phyloP scores from a whole-genome alignment of 2,888 invertebrate genomes.

The Neria commutata region DNA sequence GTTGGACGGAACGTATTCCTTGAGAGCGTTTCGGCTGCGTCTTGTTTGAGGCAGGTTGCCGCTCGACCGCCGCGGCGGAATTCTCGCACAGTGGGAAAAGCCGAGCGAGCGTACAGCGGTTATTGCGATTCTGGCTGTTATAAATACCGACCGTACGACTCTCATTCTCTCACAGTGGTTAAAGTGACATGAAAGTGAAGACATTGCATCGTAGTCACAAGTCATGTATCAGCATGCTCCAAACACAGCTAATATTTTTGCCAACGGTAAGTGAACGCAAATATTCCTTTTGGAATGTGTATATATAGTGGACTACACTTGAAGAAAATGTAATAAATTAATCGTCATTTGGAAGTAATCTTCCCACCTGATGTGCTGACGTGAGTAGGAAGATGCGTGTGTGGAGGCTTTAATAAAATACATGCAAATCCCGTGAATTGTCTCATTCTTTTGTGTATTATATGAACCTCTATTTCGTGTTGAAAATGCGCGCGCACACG shows the following conservation, averaged over 20 bases:
- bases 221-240: conserved; percentile 64
- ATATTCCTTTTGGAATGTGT: conserved; percentile 13
- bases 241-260: conserved; percentile 61
- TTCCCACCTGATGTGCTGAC: too few species aligned
- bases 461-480: too few species aligned
- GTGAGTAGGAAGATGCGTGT: too few species aligned
- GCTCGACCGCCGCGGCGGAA: too few species aligned
- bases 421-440: too few species aligned
- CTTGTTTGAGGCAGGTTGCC: too few species aligned
- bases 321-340: conserved; percentile 4
- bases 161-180: conserved; percentile 62
- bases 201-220: conserved; percentile 61
- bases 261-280: conserved; percentile 57
- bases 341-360: neutral
- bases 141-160: conserved; percentile 54
- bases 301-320: conserved; percentile 1
- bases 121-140: conserved; percentile 36
- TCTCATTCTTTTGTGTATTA: too few species aligned
- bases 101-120: neutral
- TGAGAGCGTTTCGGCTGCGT: too few species aligned
- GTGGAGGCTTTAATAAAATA: too few species aligned
- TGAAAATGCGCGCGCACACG: too few species aligned
- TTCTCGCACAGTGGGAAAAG: neutral
- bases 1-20: too few species aligned
- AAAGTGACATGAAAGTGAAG: conserved; percentile 63